phyloP scores from a whole-genome alignment of 2,797 vertebrate species.

The Kryptolebias ocellatus region DNA sequence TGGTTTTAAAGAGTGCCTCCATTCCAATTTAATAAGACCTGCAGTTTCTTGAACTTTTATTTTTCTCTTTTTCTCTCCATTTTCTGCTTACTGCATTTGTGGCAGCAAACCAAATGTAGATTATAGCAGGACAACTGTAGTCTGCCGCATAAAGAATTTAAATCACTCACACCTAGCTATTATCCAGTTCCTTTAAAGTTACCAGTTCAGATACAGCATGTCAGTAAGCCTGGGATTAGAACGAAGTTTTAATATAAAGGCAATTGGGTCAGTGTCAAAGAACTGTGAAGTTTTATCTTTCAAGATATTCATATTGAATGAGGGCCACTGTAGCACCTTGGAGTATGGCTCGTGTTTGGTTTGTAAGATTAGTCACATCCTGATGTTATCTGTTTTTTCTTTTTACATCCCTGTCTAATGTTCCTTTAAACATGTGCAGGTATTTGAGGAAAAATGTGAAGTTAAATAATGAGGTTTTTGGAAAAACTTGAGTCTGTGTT shows the following conservation, averaged over 20 bases:
- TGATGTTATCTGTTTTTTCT: conserved; percentile 42
- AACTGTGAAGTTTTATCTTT: neutral
- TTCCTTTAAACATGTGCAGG: conserved; percentile 12
- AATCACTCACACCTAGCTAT: too few species aligned
- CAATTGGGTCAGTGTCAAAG: too few species aligned
- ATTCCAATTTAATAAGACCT: neutral
- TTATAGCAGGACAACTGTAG: neutral
- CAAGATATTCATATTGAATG: conserved; percentile 49
- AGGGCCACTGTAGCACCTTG: conserved; percentile 10
- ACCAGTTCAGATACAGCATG: too few species aligned
- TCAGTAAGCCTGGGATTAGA: too few species aligned
- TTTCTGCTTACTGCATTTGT: neutral
- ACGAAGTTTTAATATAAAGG: too few species aligned
- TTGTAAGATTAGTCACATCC: conserved; percentile 40
- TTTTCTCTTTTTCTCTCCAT: neutral
- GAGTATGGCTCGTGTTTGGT: conserved; percentile 13
- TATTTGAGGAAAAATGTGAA: conserved; percentile 16
- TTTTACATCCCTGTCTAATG: conserved; percentile 14
- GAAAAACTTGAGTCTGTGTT: conserved; percentile 29
- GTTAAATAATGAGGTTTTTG: conserved; percentile 45
- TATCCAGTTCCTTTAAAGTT: too few species aligned
- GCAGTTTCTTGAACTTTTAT: neutral
- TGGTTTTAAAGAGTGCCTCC: neutral
- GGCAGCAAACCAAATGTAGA: neutral
- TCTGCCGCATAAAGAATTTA: too few species aligned